Conservation (phyloP, 2,888 invertebrate species). For the Dione vanillae region DNA sequence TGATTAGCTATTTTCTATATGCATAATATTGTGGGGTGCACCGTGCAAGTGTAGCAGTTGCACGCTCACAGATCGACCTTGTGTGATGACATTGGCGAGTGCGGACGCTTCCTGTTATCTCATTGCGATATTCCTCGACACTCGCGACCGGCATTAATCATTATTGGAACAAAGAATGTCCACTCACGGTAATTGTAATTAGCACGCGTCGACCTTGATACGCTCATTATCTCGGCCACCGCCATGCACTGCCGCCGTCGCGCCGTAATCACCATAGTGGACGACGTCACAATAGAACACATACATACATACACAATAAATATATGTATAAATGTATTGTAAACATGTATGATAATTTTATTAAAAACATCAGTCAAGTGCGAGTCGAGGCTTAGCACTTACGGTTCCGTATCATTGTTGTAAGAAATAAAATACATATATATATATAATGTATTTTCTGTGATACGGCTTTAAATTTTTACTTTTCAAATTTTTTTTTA, state of each 20-base stretch:
- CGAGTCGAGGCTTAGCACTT: too few species aligned
- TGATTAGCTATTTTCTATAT: neutral
- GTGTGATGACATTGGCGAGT: slow-evolving; percentile 75
- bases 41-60: slow-evolving; percentile 8
- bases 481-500: too few species aligned
- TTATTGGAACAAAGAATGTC: slow-evolving; percentile 84
- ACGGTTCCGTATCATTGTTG: too few species aligned
- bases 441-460: too few species aligned
- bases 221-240: slow-evolving; percentile 68
- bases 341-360: slow-evolving; percentile 74
- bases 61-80: slow-evolving; percentile 50
- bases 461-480: too few species aligned
- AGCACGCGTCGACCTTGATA: slow-evolving; percentile 73
- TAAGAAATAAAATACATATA: too few species aligned
- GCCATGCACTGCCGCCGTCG: slow-evolving; percentile 52
- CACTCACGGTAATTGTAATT: slow-evolving; percentile 83
- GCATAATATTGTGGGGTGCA: slow-evolving; percentile 2
- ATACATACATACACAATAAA: slow-evolving; percentile 34
- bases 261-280: slow-evolving; percentile 67
- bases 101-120: slow-evolving; percentile 82
- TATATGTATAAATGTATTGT: slow-evolving; percentile 66
- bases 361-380: too few species aligned
- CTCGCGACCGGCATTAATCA: slow-evolving; percentile 79
- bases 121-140: slow-evolving; percentile 75
- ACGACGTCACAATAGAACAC: slow-evolving; percentile 75